Evolutionary conservation across 2,888 invertebrate genomes (phyloP), one percentile per base, ranked within the genome.

Genomic region (Sipha maydis): DNA sequence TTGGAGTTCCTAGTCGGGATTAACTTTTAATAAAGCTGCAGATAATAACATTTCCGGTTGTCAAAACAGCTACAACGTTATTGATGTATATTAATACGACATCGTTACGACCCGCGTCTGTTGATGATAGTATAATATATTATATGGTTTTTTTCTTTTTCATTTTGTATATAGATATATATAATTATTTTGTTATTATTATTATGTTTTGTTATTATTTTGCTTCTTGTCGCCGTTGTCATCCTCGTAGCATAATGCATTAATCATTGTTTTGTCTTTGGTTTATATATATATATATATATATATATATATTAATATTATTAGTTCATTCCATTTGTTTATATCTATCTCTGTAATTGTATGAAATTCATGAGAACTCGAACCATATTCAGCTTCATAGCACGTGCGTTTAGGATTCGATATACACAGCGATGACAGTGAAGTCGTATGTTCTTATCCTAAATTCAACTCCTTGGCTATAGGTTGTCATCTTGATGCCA

Each of bases 21-120:
- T 48, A 83, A 83, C 71, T 73, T 83, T 83, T 83, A 83, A 75
- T 83, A 75, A 83, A 83, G 83, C 75, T 75, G 75, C 54, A 75
- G 75, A 75, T 83, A 48, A 78, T 54, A 78, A 80, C 83, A 54
- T 83, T 83, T 48, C 73, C 83, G 83, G 48, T 31, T 83, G 83
- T 73, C 83, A 83, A 73, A 83, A 73, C 25, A 31, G 83, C 83
- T 83, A 48, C 48, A 1, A 25, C 83, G 73, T 73, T 73, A 54
- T 83, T 83, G 48, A 48, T 67, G 71, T 25, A 56, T 56, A 76
- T n/a, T 48, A 76, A 48, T 28, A 78, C 67, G 17, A 83, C 69
- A 71, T 71, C 69, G 71, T 71, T 83, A 83, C 71, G 71, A 71
- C 73, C 82, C 34, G 56, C 54, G 56, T 28, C 71, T 28, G 28